These are phyloP conservation scores for Gryon sp. DNA, from an alignment of 1,140 invertebrate species.

Conservation along the genomic window DNA sequence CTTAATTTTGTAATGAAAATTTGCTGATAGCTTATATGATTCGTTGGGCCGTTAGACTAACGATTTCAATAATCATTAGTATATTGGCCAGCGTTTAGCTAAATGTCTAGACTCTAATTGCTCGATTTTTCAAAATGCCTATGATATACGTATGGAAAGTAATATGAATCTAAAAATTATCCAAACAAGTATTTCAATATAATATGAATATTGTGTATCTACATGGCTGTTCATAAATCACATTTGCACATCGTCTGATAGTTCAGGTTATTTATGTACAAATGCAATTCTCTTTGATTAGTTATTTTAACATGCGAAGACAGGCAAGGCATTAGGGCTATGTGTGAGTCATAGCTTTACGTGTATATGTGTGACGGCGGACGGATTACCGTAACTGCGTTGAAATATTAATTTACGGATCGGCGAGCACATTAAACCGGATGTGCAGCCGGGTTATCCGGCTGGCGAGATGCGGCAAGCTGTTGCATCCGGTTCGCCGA, in stretches of 20 bases:
- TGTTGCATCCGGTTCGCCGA: conserved; percentile 74
- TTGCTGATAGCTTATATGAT: too few species aligned
- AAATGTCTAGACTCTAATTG: too few species aligned
- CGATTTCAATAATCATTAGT: too few species aligned
- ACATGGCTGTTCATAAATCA: background rate
- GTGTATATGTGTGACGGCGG: conserved; percentile 15
- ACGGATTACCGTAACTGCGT: conserved; percentile 64
- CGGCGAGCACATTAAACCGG: conserved; percentile 67
- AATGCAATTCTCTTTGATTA: conserved; percentile 27
- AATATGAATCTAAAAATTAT: too few species aligned
- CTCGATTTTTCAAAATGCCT: too few species aligned
- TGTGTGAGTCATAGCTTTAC: too few species aligned
- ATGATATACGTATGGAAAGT: too few species aligned
- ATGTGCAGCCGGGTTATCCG: conserved; percentile 65
- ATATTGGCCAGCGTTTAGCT: too few species aligned
- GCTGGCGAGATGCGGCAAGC: conserved; percentile 69
- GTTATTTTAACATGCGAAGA: conserved; percentile 24
- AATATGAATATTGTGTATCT: background rate
- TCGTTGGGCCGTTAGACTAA: too few species aligned
- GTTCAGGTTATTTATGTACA: conserved; percentile 14
- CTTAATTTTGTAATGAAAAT: too few species aligned
- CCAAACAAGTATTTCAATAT: too few species aligned
- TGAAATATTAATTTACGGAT: conserved; percentile 76
- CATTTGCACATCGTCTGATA: background rate
- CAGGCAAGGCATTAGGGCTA: conserved; percentile 8